Conservation (phyloP, 2,113 vertebrate species). For the Paramisgurnus dabryanus region DNA sequence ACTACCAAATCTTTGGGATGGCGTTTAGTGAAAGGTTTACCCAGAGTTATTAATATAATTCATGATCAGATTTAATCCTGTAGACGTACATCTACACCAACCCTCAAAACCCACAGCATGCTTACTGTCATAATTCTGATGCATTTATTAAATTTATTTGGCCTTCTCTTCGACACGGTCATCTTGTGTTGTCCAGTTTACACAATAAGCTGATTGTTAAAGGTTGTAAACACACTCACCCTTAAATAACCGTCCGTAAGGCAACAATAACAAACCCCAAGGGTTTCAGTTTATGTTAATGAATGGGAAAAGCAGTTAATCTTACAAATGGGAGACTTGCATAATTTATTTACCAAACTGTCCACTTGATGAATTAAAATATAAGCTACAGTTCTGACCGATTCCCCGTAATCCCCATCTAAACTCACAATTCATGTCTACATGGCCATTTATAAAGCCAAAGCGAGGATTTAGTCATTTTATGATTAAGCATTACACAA, state of each 20-base stretch:
- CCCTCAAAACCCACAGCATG: too few species aligned
- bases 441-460: conserved; percentile 16
- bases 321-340: not conserved
- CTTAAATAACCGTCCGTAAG: not conserved
- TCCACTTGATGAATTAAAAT: not conserved
- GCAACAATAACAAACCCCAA: not conserved
- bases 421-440: not conserved
- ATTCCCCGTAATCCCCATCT: conserved; percentile 15
- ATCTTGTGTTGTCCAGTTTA: too few species aligned
- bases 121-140: too few species aligned
- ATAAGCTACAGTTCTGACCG: not conserved
- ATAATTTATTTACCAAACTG: not conserved
- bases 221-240: too few species aligned
- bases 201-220: too few species aligned
- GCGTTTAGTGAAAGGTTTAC: not conserved
- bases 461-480: conserved; percentile 42
- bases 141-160: too few species aligned
- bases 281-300: not conserved
- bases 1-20: not conserved
- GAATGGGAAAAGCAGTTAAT: not conserved
- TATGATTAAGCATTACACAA: conserved; percentile 41
- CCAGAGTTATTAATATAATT: not conserved
- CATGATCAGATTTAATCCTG: too few species aligned
- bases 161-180: too few species aligned
- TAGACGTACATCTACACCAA: too few species aligned